These are phyloP conservation scores for Eudemis profundana DNA, from an alignment of 2,888 invertebrate species.

Conservation along the genomic window DNA sequence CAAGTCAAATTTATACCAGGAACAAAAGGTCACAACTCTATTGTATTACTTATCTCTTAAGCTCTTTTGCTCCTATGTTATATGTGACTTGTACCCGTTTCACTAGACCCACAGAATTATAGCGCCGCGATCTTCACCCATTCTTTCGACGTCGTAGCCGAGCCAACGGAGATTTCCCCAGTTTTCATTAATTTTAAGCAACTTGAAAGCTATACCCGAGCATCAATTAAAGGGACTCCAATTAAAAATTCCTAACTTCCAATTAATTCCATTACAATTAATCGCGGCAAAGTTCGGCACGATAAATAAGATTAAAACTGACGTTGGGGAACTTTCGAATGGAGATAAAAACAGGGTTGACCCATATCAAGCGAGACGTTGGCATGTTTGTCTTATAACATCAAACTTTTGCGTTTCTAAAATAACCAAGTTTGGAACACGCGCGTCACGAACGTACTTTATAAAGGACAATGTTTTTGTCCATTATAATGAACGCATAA, in stretches of 20 bases:
- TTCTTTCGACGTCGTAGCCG: no score
- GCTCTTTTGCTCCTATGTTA: no score
- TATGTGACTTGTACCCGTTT: no score
- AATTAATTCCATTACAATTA: constrained; percentile 20
- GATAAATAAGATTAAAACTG: constrained; percentile 46
- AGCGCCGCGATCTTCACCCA: no score
- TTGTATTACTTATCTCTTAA: no score
- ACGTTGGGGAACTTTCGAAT: constrained; percentile 47
- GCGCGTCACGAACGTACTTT: neutral
- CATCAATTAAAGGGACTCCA: neutral
- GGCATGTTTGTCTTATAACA: constrained; percentile 54
- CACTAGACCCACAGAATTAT: no score
- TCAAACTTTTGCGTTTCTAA: constrained; percentile 5
- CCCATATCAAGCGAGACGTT: constrained; percentile 59
- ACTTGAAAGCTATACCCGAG: neutral
- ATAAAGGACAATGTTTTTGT: constrained; percentile 9
- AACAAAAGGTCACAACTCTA: no score
- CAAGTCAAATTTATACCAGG: no score
- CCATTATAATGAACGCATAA: neutral
- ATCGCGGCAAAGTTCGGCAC: constrained; percentile 31
- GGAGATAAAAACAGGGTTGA: constrained; percentile 61
- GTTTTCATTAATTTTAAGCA: neutral
- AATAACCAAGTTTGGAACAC: constrained; percentile 24
- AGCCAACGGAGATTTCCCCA: no score
- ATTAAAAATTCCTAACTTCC: constrained; percentile 10